Evolutionary conservation across 1,140 invertebrate species (phyloP).

Genomic region (Drosophila repletoides): DNA sequence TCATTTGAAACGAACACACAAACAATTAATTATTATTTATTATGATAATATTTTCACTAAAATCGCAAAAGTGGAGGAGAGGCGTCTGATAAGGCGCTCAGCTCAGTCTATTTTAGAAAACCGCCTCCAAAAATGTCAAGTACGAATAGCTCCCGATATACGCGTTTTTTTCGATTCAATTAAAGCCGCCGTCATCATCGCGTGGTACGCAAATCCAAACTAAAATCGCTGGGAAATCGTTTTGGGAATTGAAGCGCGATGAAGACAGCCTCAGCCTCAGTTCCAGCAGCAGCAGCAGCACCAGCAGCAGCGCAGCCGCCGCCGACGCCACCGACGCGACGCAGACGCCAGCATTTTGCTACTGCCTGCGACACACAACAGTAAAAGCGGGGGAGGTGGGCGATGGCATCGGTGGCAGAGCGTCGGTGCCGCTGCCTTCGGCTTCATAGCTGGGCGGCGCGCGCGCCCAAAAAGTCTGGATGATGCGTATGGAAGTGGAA

Average conservation of each 20-base stretch:
- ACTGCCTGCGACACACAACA: constrained; percentile 48
- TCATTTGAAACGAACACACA: constrained; percentile 4
- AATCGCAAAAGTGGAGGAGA: neutral
- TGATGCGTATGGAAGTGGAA: constrained; percentile 24
- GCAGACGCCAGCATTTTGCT: constrained; percentile 25
- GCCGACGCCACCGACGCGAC: constrained; percentile 3
- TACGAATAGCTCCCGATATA: constrained; percentile 10
- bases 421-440: constrained; percentile 8
- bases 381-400: constrained; percentile 14
- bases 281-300: constrained; percentile 19
- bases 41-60: constrained; percentile 3
- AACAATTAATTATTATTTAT: constrained; percentile 22
- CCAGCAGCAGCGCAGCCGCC: constrained; percentile 29
- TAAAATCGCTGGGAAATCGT: constrained; percentile 78
- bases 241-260: constrained; percentile 76
- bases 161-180: constrained; percentile 63
- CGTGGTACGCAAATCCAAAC: constrained; percentile 80
- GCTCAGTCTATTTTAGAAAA: neutral
- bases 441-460: constrained; percentile 14
- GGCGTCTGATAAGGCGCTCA: neutral
- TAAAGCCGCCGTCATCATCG: constrained; percentile 76
- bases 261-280: constrained; percentile 60
- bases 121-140: constrained; percentile 29
- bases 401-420: neutral
- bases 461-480: constrained; percentile 42